Base-by-base conservation (phyloP, 2,888 invertebrate genomes). In the Alloplasta piceator region DNA sequence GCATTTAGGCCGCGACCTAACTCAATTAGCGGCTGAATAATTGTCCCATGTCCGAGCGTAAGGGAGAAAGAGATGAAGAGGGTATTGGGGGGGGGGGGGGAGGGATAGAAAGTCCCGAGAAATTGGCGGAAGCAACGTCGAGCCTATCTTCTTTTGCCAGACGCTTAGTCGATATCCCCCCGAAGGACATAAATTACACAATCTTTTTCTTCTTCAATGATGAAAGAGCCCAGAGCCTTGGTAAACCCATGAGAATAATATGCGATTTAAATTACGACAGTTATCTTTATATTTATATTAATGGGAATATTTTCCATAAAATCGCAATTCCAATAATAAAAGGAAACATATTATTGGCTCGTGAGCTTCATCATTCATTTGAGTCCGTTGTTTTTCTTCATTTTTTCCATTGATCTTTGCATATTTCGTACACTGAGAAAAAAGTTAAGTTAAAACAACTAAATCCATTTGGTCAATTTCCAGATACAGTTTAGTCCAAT, bases 21-120 rank as follows among this genome's bases (percentile, higher is more conserved):
- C 88, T 89, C 89, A 88, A 90, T 90, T 89, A 89, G 86, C 85
- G 85, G 84, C 67, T 84, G 87, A 90, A 90, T 89, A 89, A 89
- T 90, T 88, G 87, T 85, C 82, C 85, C 79, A 82, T 85, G 87
- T 86, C 85, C 87, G 84, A 86, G 78, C 80, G 82, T 83, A 85
- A 78, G 78, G 83, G 73, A 73, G 79, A 82, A 79, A 75, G 81
- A 84, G 82, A 73, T 78, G 74, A 80, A 81, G 82, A 78, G 82
- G 39, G 66, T 16, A 56, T 39, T 48, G 14, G 50, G 10, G 10
- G 60, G 82, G 39, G 66, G 12, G 50, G 36, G 46, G 14, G 50
- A 7, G 10, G 60, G 26, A 16, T 26, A 39, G 55, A 16, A 77
- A 77, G 66, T 82, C 81, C 68, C 77, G 84, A 87, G 83, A 82